A percentile compares a stretch with the other conserved stretches of the same genome.
Evolutionary conservation across 1,140 invertebrate genomes (phyloP).

Genomic region (Hyposmocoma kahamanoa): DNA sequence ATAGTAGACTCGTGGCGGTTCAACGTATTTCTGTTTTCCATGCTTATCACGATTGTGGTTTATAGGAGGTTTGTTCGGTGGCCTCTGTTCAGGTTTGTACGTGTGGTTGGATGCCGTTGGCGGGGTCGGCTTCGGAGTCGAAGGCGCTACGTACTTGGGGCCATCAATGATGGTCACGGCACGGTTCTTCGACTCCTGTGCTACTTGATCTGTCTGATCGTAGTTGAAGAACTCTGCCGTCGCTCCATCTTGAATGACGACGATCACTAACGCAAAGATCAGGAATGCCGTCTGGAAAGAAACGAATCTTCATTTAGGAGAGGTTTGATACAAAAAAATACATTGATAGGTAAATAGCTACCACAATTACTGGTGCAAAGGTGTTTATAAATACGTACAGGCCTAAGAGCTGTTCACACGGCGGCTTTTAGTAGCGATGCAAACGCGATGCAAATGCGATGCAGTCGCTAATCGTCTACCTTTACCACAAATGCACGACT

Average conservation of each 20-base stretch:
- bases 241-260: conserved; percentile 50
- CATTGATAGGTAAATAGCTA: too few relatives aligned
- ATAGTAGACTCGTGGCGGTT: conserved; percentile 36
- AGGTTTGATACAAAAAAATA: too few relatives aligned
- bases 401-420: too few relatives aligned
- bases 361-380: too few relatives aligned
- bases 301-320: too few relatives aligned
- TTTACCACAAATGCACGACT: too few relatives aligned
- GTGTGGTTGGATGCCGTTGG: conserved; percentile 18
- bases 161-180: conserved; percentile 40
- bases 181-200: conserved; percentile 43
- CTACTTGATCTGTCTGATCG: conserved; percentile 42
- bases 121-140: conserved; percentile 15
- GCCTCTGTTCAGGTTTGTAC: conserved; percentile 36
- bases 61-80: conserved; percentile 55
- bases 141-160: conserved; percentile 38
- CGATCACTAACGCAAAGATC: conserved; percentile 62
- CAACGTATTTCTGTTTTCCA: conserved; percentile 30
- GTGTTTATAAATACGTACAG: too few relatives aligned
- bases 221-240: conserved; percentile 26
- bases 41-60: conserved; percentile 27
- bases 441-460: too few relatives aligned
- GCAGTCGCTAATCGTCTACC: too few relatives aligned
- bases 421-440: too few relatives aligned
- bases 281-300: conserved; percentile 62